Evolutionary conservation across 2,113 vertebrate genomes (phyloP).

Genomic region (Oreochromis niloticus): DNA sequence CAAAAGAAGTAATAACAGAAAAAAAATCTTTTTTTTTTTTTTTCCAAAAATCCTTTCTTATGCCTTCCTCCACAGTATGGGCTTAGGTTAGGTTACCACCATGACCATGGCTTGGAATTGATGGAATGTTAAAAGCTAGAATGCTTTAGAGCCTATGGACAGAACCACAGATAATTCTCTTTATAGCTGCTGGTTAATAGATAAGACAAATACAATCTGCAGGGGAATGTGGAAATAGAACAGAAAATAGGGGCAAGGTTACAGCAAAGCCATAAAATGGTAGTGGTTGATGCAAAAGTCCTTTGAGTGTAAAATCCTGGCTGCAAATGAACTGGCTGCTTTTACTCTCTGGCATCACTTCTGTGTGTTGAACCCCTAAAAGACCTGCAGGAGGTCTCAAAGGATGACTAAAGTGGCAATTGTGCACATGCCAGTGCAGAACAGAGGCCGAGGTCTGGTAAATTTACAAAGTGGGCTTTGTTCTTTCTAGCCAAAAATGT

Average conservation of each 20-base stretch:
- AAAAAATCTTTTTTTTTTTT: neutral
- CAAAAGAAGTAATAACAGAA: neutral
- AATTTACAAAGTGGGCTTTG: neutral
- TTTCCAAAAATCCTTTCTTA: neutral
- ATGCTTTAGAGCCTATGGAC: neutral
- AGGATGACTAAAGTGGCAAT: neutral
- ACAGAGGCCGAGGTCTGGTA: neutral
- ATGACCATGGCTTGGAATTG: accelerated
- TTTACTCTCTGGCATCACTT: neutral
- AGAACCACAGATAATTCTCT: neutral
- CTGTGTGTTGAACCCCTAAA: neutral
- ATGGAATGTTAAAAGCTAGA: neutral
- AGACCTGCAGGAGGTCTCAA: neutral
- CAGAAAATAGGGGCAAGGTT: neutral
- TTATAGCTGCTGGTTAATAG: neutral
- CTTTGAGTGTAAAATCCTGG: neutral
- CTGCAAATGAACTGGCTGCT: neutral
- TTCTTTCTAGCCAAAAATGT: neutral
- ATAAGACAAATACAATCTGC: neutral
- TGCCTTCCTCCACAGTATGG: neutral
- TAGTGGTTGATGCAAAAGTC: neutral
- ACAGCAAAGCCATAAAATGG: neutral
- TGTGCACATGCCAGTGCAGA: neutral
- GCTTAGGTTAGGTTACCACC: neutral
- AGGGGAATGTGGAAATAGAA: neutral